Base-by-base conservation (phyloP, 2,797 vertebrate genomes). In the Tadarida brasiliensis region DNA sequence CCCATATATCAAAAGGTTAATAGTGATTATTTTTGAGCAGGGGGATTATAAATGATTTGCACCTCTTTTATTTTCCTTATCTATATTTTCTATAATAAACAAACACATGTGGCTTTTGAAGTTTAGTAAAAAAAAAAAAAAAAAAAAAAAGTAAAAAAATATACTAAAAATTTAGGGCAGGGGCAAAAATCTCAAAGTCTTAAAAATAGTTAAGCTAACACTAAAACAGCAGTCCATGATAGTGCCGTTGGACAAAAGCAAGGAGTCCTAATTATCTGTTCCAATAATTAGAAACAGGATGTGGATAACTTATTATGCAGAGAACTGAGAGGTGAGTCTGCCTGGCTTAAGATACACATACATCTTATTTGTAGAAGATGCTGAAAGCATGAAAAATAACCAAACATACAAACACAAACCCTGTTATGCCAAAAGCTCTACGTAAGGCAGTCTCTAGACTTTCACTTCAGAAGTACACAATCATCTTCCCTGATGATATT, bases 21-120 rank as follows among this genome's bases (percentile, higher is more conserved):
- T 7, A 33, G 35, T 89, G 35, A 81, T 33, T 54, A 73, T 57
- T 95, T 88, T 86, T 96, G 77, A 93, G n/a, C 57, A 19, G 73
- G 68, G 19, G 7, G 22, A 67, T 80, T 87, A 94, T 11, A 56
- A 47, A 73, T 88, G 54, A 91, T 74, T 74, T 95, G 12, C 0
- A 89, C 4, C 49, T 90, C 47, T 39, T 93, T 91, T 92, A 84
- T 87, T 91, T 56, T 95, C 15, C 35, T 97, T 70, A 91, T 39
- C 33, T 65, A 3, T 57, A 94, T 92, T 82, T 89, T 93, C 44
- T 89, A 59, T 56, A 82, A 86, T 83, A 90, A 87, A 88, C 6
- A 90, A 87, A 88, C 6, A 87, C 5, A 51, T 51, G 54, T 83
- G 47, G 70, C n/a, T 90, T 90, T 57, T 39, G 33, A 80, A 91